phyloP scores from a whole-genome alignment of 2,113 vertebrate genomes.

The Donacobius atricapilla region DNA sequence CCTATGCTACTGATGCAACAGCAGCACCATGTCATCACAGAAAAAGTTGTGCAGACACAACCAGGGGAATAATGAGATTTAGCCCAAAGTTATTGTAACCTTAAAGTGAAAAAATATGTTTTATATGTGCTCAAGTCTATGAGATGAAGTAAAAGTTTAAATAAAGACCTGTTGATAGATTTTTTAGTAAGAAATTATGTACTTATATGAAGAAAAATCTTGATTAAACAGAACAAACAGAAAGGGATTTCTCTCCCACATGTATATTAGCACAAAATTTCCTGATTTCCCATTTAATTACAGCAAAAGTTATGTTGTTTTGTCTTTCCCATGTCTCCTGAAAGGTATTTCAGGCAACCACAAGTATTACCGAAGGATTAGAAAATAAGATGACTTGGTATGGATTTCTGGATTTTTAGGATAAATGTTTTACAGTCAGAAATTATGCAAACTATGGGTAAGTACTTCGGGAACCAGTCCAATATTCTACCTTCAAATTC shows the following conservation, averaged over 20 bases:
- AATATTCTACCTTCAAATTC: not conserved
- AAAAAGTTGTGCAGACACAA: not conserved
- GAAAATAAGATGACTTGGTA: not conserved
- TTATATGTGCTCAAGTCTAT: not conserved
- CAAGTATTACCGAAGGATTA: not conserved
- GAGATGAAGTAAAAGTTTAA: not conserved
- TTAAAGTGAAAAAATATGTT: not conserved
- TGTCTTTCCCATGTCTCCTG: not conserved
- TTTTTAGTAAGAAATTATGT: not conserved
- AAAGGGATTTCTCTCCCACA: not conserved
- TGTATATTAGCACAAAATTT: not conserved
- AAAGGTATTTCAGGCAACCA: not conserved
- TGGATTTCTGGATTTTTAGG: not conserved
- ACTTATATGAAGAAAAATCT: not conserved
- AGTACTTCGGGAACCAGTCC: not conserved
- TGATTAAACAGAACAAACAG: not conserved
- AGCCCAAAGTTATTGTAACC: not conserved
- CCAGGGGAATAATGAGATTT: not conserved
- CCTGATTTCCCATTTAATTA: not conserved
- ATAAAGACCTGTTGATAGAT: not conserved
- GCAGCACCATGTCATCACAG: not conserved
- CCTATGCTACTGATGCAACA: not conserved
- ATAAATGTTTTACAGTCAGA: not conserved
- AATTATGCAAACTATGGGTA: not conserved
- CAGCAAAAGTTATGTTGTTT: not conserved